Conservation (phyloP, 1,140 invertebrate species). For the Drosophila simulans region DNA sequence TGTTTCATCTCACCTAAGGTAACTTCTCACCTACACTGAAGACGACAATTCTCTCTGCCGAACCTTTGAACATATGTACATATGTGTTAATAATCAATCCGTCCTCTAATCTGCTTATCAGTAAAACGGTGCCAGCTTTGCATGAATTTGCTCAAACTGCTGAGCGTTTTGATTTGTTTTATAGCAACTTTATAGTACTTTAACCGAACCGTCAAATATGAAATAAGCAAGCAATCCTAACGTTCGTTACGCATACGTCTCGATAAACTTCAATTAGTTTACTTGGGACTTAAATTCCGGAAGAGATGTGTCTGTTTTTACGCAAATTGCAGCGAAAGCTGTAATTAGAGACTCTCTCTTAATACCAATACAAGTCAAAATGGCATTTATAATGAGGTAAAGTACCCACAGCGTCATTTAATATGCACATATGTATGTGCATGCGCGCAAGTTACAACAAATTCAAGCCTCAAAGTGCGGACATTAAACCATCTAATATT, state of each 20-base stretch:
- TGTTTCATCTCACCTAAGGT: neutral
- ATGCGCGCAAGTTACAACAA: neutral
- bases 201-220: neutral
- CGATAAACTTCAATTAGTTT: too few relatives aligned
- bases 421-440: neutral
- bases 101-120: neutral
- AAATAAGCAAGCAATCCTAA: neutral
- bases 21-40: neutral
- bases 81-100: constrained; percentile 11
- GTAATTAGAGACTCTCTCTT: constrained; percentile 1
- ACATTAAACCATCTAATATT: neutral
- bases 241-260: too few relatives aligned
- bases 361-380: constrained; percentile 18
- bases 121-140: neutral
- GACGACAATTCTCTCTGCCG: neutral
- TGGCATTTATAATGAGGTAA: neutral
- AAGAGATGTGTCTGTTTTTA: neutral
- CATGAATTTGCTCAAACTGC: too few relatives aligned
- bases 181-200: neutral
- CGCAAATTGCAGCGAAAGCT: constrained; percentile 1
- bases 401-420: neutral
- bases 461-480: constrained; percentile 1
- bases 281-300: neutral
- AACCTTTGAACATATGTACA: neutral
- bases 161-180: neutral